Evolutionary conservation across 2,113 vertebrate genomes (phyloP).

Genomic region (Dasyprocta punctata): DNA sequence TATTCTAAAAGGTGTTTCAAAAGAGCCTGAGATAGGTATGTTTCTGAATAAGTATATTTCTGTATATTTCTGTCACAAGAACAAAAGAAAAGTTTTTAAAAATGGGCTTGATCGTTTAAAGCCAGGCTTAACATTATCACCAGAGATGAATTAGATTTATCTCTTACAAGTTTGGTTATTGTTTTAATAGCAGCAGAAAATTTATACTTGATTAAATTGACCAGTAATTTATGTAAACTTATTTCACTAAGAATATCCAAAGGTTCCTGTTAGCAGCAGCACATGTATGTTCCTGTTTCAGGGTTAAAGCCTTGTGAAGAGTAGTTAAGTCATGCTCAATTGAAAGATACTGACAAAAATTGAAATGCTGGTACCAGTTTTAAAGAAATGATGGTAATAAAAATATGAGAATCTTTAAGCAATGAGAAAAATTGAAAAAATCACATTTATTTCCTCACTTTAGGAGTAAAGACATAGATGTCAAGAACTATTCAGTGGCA

Average conservation of each 20-base stretch:
- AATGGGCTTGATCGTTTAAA: neutral
- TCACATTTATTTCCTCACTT: neutral
- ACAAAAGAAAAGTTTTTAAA: neutral
- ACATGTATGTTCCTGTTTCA: neutral
- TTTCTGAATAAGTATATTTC: conserved; percentile 43
- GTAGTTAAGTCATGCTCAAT: neutral
- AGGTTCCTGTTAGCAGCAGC: neutral
- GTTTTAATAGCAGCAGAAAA: neutral
- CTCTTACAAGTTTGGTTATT: neutral
- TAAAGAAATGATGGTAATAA: neutral
- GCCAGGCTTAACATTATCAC: neutral
- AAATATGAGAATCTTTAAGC: neutral
- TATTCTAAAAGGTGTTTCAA: conserved; percentile 67
- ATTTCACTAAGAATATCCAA: neutral
- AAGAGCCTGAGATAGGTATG: conserved; percentile 67
- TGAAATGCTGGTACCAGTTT: neutral
- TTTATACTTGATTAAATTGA: neutral
- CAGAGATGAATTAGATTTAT: neutral
- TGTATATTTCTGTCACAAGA: conserved; percentile 5
- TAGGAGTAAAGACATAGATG: neutral
- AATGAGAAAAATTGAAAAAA: neutral
- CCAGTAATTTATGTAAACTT: neutral
- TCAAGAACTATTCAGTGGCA: neutral
- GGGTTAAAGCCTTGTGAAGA: neutral
- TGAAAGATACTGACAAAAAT: neutral